These are phyloP conservation scores for Pteropus alecto DNA, from an alignment of 2,113 vertebrate genomes.

Conservation along the genomic window DNA sequence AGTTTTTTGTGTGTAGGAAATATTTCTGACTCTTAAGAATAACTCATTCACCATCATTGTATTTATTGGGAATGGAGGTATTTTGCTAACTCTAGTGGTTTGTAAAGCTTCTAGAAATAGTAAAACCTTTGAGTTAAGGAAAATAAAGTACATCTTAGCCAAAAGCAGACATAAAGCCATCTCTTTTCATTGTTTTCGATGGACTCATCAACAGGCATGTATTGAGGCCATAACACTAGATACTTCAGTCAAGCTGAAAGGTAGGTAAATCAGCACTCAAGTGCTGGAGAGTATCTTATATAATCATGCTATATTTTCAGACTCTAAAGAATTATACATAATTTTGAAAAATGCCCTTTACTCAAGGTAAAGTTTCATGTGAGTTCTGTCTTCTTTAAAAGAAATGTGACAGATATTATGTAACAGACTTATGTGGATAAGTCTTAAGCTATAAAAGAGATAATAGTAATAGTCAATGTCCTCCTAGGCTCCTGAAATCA, in stretches of 20 bases:
- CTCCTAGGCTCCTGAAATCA: not conserved
- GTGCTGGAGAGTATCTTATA: not conserved
- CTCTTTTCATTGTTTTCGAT: constrained; percentile 50
- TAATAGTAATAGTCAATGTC: not conserved
- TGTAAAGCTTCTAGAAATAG: constrained; percentile 39
- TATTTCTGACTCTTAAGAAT: constrained; percentile 16
- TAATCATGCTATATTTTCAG: constrained; percentile 31
- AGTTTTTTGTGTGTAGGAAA: not conserved
- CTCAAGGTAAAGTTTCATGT: not conserved
- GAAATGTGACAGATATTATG: constrained; percentile 11
- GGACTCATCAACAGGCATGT: constrained; percentile 49
- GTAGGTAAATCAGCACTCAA: not conserved
- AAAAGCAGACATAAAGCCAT: constrained; percentile 48
- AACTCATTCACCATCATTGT: not conserved
- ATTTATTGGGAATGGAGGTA: constrained; percentile 39
- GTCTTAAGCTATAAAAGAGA: constrained; percentile 39
- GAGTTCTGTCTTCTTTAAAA: constrained; percentile 12
- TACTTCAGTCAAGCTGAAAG: constrained; percentile 1
- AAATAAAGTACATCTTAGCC: constrained; percentile 47
- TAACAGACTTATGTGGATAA: not conserved
- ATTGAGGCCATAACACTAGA: not conserved
- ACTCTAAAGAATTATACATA: not conserved
- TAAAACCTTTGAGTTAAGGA: constrained; percentile 49
- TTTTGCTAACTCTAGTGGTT: constrained; percentile 55
- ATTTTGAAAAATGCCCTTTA: constrained; percentile 37